phyloP scores from a whole-genome alignment of 2,888 invertebrate species.

The Xestia rhomboidea region DNA sequence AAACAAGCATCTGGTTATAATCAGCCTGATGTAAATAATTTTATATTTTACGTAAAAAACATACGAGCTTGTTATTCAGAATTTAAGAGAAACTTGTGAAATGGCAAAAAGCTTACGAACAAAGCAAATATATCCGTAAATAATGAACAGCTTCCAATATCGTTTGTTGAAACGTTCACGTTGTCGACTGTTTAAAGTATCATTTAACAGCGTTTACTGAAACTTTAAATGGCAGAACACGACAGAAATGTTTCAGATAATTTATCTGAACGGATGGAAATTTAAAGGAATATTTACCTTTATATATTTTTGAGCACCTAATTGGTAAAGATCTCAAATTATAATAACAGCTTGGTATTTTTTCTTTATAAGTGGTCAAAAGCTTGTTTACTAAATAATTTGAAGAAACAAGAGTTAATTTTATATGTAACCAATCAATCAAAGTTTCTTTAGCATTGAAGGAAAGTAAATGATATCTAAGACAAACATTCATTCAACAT shows the following conservation, averaged over 20 bases:
- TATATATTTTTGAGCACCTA: not conserved
- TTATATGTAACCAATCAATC: not conserved
- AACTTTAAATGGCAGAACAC: conserved; percentile 44
- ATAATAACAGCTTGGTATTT: too few relatives aligned
- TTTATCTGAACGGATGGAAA: not conserved
- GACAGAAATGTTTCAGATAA: conserved; percentile 8
- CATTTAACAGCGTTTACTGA: conserved; percentile 44
- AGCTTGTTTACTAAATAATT: not conserved
- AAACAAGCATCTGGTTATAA: not conserved
- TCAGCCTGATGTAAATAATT: not conserved
- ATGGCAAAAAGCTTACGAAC: conserved; percentile 29
- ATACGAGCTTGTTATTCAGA: conserved; percentile 33
- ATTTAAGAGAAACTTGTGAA: conserved; percentile 32
- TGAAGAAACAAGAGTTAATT: not conserved
- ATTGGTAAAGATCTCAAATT: not conserved
- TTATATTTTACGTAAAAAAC: conserved; percentile 2
- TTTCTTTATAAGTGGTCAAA: not conserved
- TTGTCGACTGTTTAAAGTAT: conserved; percentile 54
- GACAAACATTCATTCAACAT: not conserved
- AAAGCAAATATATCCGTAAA: conserved; percentile 55
- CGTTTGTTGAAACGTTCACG: conserved; percentile 43
- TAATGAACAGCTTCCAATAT: conserved; percentile 54
- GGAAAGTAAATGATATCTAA: not conserved
- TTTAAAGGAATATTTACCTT: conserved; percentile 3
- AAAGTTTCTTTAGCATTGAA: not conserved